These are phyloP conservation scores for Steinernema feltiae DNA, from an alignment of 1,140 invertebrate genomes.

Conservation along the genomic window DNA sequence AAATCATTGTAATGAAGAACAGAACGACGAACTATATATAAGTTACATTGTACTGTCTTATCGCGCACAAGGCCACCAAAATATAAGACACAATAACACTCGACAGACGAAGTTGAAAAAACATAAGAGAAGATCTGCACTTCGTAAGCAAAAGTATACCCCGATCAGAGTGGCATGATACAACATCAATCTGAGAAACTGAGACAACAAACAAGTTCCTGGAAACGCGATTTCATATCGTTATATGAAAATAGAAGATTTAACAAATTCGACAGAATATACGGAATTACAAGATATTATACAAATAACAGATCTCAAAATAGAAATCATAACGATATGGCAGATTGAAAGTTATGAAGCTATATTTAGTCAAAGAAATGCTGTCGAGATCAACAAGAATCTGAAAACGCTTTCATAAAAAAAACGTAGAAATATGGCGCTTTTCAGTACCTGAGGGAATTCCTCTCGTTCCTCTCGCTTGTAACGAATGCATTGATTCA, in stretches of 20 bases:
- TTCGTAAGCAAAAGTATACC: conserved; percentile 4
- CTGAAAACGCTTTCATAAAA: too few species aligned
- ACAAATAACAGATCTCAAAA: not conserved
- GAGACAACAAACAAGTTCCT: not conserved
- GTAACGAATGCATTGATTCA: too few species aligned
- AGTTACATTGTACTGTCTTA: too few species aligned
- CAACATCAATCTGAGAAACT: not conserved
- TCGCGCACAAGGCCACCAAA: not conserved
- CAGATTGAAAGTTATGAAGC: not conserved
- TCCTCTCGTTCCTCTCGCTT: too few species aligned
- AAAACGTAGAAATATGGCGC: too few species aligned
- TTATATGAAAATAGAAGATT: not conserved
- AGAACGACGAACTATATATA: too few species aligned
- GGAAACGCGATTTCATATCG: too few species aligned
- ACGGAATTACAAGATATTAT: not conserved
- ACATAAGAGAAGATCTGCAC: not conserved
- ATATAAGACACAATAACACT: conserved; percentile 3
- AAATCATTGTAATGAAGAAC: too few species aligned
- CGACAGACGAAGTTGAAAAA: not conserved
- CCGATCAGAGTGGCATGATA: not conserved
- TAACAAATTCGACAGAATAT: not conserved
- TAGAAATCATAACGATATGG: conserved; percentile 3
- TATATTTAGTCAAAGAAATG: not conserved
- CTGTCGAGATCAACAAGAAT: too few species aligned
- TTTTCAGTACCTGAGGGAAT: too few species aligned